A percentile compares a stretch with the other conserved stretches of the same genome.
Evolutionary conservation across 2,797 vertebrate genomes (phyloP).

Genomic region (Cryptoblepharus egeriae): DNA sequence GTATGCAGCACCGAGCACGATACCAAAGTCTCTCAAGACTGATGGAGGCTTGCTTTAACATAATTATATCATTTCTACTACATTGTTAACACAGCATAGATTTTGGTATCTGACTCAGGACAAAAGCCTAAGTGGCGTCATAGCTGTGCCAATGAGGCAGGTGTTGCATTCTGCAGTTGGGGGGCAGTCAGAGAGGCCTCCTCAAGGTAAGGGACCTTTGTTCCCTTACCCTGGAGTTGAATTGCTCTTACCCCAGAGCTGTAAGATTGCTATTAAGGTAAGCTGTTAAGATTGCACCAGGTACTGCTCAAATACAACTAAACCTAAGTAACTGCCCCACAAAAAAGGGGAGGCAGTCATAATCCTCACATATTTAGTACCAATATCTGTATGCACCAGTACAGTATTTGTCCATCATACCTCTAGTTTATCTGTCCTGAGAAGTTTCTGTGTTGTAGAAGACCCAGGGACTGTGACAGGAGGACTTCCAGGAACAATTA

Average conservation of each 20-base stretch:
- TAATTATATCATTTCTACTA: slow-evolving; percentile 6
- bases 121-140: no score
- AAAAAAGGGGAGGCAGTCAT: background rate
- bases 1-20: no score
- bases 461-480: slow-evolving; percentile 89
- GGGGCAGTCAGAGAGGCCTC: no score
- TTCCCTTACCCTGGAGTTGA: no score
- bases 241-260: no score
- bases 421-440: slow-evolving; percentile 98
- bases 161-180: no score
- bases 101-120: background rate
- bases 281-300: no score
- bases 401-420: slow-evolving; percentile 76
- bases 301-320: slow-evolving; percentile 7
- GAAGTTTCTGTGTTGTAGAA: slow-evolving; percentile 93
- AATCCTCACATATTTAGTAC: slow-evolving; percentile 5
- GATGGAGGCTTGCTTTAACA: no score
- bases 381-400: slow-evolving; percentile 36
- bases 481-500: slow-evolving; percentile 92
- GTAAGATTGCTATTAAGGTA: no score
- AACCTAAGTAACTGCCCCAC: background rate
- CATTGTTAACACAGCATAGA: background rate
- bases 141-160: no score
- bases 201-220: no score
- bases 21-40: no score